These are phyloP conservation scores for Ceraclea dissimilis DNA, from an alignment of 2,888 invertebrate species.

Conservation along the genomic window DNA sequence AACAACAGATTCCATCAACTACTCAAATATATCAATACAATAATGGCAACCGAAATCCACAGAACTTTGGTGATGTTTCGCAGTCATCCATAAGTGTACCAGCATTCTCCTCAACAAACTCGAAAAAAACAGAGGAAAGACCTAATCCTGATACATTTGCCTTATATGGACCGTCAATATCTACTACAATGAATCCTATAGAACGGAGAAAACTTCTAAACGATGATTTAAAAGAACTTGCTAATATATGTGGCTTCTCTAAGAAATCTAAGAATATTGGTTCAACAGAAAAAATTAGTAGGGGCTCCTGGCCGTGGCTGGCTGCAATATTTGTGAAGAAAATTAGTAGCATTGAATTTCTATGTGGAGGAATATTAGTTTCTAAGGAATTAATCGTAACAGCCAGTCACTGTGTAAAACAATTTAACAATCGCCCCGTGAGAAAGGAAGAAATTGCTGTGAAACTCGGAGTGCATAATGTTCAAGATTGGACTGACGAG, in stretches of 20 bases:
- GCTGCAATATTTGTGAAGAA: slow-evolving; percentile 33
- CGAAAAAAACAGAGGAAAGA: too few relatives aligned
- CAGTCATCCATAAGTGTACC: too few relatives aligned
- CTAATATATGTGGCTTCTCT: slow-evolving; percentile 21
- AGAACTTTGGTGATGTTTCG: too few relatives aligned
- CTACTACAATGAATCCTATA: too few relatives aligned
- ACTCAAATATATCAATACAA: too few relatives aligned
- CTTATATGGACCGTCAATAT: too few relatives aligned
- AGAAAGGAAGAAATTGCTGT: slow-evolving; percentile 25
- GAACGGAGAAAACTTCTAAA: too few relatives aligned
- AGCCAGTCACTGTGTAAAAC: slow-evolving; percentile 22
- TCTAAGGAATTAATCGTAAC: slow-evolving; percentile 32
- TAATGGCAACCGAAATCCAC: too few relatives aligned
- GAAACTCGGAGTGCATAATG: slow-evolving; percentile 28
- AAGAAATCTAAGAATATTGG: slow-evolving; percentile 6
- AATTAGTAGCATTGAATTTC: slow-evolving; percentile 31
- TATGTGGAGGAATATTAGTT: slow-evolving; percentile 36
- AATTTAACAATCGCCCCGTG: slow-evolving; percentile 20
- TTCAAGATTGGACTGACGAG: slow-evolving; percentile 25
- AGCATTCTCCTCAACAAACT: too few relatives aligned
- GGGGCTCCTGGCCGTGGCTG: slow-evolving; percentile 38
- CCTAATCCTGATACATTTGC: too few relatives aligned
- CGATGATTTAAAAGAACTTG: not conserved
- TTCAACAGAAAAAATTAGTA: slow-evolving; percentile 20
- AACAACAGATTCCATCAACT: too few relatives aligned